Evolutionary conservation across 2,113 vertebrate genomes (phyloP), one percentile per base, ranked within the genome.

Genomic region (Tetrao urogallus): DNA sequence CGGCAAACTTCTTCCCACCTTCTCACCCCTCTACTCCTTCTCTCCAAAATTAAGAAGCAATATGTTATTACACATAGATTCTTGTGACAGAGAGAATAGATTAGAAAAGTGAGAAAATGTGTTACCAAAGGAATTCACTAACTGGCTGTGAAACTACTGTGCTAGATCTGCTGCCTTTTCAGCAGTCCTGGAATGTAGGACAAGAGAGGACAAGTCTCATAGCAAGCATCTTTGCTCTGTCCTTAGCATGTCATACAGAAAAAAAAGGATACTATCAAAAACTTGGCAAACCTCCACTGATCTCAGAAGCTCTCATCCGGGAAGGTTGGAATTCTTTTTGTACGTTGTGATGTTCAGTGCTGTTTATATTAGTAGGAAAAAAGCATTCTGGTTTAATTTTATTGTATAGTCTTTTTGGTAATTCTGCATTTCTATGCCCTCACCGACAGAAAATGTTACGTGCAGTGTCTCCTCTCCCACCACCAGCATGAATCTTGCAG

Each of bases 41-140:
- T 22, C 25, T 13, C 13, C 10, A 38, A 18, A 2, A 24, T 16
- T 34, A 82, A 63, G 63, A 36, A 91, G 42, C 32, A 88, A 72
- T 5, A 3, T 43, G 60, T n/a, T n/a, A 32, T 42, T 32, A 32
- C 28, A 30, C 28, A 9, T 18, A 92, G 45, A 94, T 21, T 70
- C n/a, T 66, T 52, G 42, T 47, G 25, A 58, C 11, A 24, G 24
- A 91, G 4, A 86, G 19, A 7, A 58, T 67, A 81, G 25, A 30
- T 9, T 36, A 57, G 79, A 80, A 83, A 94, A 92, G 71, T 22
- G 54, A 88, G 54, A 65, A 88, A 71, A 93, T 42, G 36, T 85
- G 84, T 48, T 88, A 67, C 79, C 84, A 84, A 72, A 88, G 60
- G 70, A 63, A 81, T 77, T 72, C 61, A 60, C 40, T 38, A 76